These are phyloP conservation scores for Callopanchax toddi DNA, from an alignment of 2,113 vertebrate genomes.

Conservation along the genomic window DNA sequence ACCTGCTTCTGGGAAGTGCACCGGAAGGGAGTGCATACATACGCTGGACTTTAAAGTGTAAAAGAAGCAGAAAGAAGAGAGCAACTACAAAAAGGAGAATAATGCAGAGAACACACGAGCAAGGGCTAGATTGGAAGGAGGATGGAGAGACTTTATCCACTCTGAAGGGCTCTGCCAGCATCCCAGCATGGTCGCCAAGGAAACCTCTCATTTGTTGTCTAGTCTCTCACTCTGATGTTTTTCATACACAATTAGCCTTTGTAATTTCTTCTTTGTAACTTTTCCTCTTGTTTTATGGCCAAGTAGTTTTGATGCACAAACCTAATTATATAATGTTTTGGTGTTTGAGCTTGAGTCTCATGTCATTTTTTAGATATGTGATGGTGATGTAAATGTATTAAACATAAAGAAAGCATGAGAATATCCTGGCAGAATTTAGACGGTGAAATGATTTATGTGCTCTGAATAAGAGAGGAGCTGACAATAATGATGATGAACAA, in stretches of 20 bases:
- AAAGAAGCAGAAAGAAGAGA: constrained; percentile 11
- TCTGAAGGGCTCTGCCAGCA: constrained; percentile 44
- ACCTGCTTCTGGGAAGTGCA: constrained; percentile 48
- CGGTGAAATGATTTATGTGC: neutral
- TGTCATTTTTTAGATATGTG: too few relatives aligned
- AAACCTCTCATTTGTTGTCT: constrained; percentile 48
- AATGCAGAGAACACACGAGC: neutral
- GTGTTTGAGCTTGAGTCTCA: too few relatives aligned
- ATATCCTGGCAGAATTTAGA: neutral
- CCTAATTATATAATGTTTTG: too few relatives aligned
- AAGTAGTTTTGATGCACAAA: too few relatives aligned
- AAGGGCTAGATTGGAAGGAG: constrained; percentile 20
- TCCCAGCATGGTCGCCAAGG: constrained; percentile 65
- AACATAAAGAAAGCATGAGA: neutral
- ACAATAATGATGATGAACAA: constrained; percentile 3
- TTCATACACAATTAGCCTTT: constrained; percentile 1
- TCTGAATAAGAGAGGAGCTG: neutral
- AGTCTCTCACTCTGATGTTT: constrained; percentile 21
- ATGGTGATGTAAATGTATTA: neutral
- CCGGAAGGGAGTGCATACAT: neutral
- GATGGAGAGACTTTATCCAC: constrained; percentile 18
- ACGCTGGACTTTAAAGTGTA: neutral
- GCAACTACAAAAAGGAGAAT: constrained; percentile 42
- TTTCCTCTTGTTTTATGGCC: constrained; percentile 12
- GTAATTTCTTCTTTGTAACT: constrained; percentile 6